Base-by-base conservation (phyloP, 1,140 invertebrate species). In the Atopsyche davidsoni region DNA sequence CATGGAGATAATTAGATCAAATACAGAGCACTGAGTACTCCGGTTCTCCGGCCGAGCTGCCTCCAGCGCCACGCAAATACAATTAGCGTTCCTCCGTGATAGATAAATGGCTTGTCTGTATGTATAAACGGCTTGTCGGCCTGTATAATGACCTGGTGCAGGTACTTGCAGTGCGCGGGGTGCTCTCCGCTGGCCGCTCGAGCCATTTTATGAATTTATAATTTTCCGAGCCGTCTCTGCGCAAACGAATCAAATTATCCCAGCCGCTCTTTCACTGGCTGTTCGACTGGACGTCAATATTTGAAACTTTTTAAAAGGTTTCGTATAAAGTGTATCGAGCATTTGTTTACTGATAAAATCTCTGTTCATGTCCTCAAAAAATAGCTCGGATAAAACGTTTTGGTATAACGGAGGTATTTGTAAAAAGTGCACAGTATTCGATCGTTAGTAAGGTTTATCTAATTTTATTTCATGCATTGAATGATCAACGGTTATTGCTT, bases 41-140 rank as follows among this genome's bases (percentile, higher is more conserved):
- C 36, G 11, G 17, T 18, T 10, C 17, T 39, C 11, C 32, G 32
- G 32, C 32, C n/a, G 32, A 34, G 32, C 16, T 34, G 32, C n/a
- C 16, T 34, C 16, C n/a, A 34, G 16, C 19, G 36, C n/a, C 36
- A 39, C 19, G 36, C 36, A 39, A 39, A 39, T 39, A 39, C 36
- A 39, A 39, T 39, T 39, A 39, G 17, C 36, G 36, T 17, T 17
- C 18, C 36, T 16, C 36, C 36, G 36, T 18, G 11, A 39, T 39
- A 19, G 36, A 39, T 39, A 39, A 39, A 39, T 39, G 36, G 36
- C 36, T 39, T 39, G 36, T 39, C n/a, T 13, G 17, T 18, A 39
- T 39, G 11, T 39, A 39, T 18, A 39, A 39, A 39, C 11, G 4
- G 36, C 16, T 39, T 39, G 10, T 3, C 36, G 17, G 16, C 16